Base-by-base conservation (phyloP, 2,888 invertebrate genomes). In the Melangyna quadrimaculata region DNA sequence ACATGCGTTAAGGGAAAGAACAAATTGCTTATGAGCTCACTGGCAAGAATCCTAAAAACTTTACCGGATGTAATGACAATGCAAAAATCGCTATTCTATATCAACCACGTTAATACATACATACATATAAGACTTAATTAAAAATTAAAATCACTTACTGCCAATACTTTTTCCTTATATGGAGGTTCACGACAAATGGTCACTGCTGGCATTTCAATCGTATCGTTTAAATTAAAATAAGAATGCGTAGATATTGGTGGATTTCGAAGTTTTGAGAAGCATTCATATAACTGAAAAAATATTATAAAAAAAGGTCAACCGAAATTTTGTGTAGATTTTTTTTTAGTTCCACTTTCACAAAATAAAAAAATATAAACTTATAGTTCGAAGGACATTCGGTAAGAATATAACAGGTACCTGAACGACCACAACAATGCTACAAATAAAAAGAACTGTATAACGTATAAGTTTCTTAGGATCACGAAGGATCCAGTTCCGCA, bases 221-320 rank as follows among this genome's bases (percentile, higher is more conserved):
- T 94, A 35, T 94, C 93, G 89, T 95, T 95, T 74, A 95, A 93
- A 87, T 93, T 93, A 83, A 95, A 95, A 88, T 94, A 94, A 0
- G 95, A 94, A 90, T 95, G 94, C 1, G 95, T 95, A 0, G 95
- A 94, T 35, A 95, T 93, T 0, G 95, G 95, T 0, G 94, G 94
- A 86, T 94, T 89, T 8, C 93, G 90, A 71, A 95, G 89, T 89
- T 95, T 95, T 24, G 90, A 88, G 6, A 95, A 91, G 88, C 95
- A 95, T 86, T 93, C 93, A 65, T 93, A 90, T 43, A 95, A 92
- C 95, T 95, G 89, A 40, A 90, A 89, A 37, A 63, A 69, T 35
- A 7, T 5, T 7, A n/a, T n/a, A 22, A 19, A 22, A 0, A 17
- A 72, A 55, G 12, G 17, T 40, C n/a, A 40, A 40, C 40, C n/a